Evolutionary conservation across 2,113 vertebrate species (phyloP).

Genomic region (Promerops cafer): DNA sequence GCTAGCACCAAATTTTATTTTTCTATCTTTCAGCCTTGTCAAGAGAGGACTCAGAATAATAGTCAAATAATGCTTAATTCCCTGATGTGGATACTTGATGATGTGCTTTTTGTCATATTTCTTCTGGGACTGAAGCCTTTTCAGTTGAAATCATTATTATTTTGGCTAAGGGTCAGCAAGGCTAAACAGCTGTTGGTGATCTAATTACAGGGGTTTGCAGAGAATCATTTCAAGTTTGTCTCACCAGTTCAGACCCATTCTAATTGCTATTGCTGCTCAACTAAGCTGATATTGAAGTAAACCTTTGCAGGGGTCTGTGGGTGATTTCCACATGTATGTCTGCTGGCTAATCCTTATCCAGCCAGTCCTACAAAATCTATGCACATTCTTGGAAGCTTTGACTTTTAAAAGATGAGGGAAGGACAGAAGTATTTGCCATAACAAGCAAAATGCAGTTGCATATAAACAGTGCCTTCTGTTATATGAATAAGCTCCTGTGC

Average conservation of each 20-base stretch:
- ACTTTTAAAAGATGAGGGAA: neutral
- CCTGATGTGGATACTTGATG: neutral
- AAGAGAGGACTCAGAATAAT: neutral
- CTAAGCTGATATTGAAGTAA: neutral
- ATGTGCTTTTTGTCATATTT: constrained; percentile 1
- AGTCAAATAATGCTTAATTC: neutral
- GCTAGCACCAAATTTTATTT: neutral
- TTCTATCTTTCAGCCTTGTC: neutral
- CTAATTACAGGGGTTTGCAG: constrained; percentile 15
- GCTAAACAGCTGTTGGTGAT: constrained; percentile 32
- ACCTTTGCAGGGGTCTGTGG: neutral
- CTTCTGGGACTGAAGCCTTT: constrained; percentile 22
- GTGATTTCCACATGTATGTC: neutral
- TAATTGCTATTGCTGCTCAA: neutral
- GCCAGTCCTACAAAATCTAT: neutral
- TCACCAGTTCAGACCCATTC: neutral
- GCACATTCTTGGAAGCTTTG: neutral
- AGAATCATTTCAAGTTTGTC: neutral
- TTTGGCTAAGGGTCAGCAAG: neutral
- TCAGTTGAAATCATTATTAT: constrained; percentile 10
- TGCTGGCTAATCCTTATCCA: neutral
- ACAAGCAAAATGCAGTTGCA: neutral
- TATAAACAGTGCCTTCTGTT: neutral
- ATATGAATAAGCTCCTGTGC: neutral
- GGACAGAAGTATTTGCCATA: neutral